phyloP scores from a whole-genome alignment of 2,113 vertebrate genomes.

The Tor tambroides region DNA sequence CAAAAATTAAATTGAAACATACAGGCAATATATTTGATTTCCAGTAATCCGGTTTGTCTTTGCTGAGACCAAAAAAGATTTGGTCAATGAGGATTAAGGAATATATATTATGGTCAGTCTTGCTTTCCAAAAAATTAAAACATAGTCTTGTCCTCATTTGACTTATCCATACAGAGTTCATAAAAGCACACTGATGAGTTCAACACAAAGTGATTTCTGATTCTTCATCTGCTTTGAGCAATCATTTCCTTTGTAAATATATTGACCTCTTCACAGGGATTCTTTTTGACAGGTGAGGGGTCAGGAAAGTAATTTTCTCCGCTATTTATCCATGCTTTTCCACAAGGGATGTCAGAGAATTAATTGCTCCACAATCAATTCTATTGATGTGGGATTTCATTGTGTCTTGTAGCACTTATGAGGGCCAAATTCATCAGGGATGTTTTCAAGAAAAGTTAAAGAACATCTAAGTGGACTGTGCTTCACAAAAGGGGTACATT shows the following conservation, averaged over 20 bases:
- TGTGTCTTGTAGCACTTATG: not conserved
- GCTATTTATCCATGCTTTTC: constrained; percentile 29
- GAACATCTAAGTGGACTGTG: not conserved
- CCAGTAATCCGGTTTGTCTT: not conserved
- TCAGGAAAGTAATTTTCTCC: constrained; percentile 46
- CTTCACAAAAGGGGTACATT: not conserved
- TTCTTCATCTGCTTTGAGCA: not conserved
- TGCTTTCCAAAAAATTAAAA: not conserved
- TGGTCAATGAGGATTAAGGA: not conserved
- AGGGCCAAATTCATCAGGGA: constrained; percentile 10
- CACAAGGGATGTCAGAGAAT: constrained; percentile 9
- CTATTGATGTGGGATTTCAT: constrained; percentile 22
- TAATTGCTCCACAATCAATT: constrained; percentile 19
- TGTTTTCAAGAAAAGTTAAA: not conserved
- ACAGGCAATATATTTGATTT: not conserved
- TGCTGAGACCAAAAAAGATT: not conserved
- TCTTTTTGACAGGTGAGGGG: constrained; percentile 19
- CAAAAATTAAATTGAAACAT: not conserved
- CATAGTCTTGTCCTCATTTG: not conserved
- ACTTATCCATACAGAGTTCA: not conserved
- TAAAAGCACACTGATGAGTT: not conserved
- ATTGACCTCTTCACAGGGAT: not conserved
- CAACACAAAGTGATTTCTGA: not conserved
- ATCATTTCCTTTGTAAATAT: not conserved
- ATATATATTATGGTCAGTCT: not conserved